Evolutionary conservation across 35 echinoderm and acorn worm genomes (phyloP), one percentile per base, ranked within the genome.

Genomic region (Ophiothrix spiculata): DNA sequence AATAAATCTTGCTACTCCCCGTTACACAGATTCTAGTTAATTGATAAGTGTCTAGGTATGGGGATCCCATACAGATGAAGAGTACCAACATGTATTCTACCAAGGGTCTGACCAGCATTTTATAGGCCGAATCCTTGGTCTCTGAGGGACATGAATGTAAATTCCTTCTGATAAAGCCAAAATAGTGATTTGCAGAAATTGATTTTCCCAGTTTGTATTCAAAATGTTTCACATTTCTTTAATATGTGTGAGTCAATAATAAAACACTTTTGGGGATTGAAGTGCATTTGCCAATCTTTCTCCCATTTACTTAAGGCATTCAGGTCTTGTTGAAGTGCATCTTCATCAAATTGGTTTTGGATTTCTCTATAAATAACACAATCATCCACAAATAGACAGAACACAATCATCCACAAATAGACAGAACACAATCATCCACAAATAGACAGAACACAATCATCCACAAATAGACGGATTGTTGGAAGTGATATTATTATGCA

Each of bases 311-410:
- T 23, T 25, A 46, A 21, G 25, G 15, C 13, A 35, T 81, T 40
- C 15, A 81, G 32, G 39, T 81, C 79, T 25, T 46, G 21, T 54
- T 81, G 79, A 31, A 81, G 79, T 81, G 29, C 1, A 1, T 33
- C 1, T 17, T 17, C 25, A 40, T 81, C 79, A 42, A 39, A 37
- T 23, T 37, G 11, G 29, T 33, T 39, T 73, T 85, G 69, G 36
- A 89, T 89, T 89, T 80, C 21, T 10, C 84, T 33, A 41, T 90
- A 90, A 21, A 90, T 31, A 0, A 94, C 75, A 42, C 92, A n/a
- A n/a, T n/a, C n/a, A n/a, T n/a, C n/a, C n/a, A n/a, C n/a, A n/a
- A n/a, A n/a, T n/a, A n/a, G n/a, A n/a, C n/a, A n/a, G n/a, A n/a
- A n/a, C n/a, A n/a, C n/a, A n/a, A n/a, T n/a, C n/a, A n/a, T n/a